Percentiles rank a stretch among this genome's conserved stretches.
Conservation (phyloP, 2,888 invertebrate species). For the Brachylomia viminalis region DNA sequence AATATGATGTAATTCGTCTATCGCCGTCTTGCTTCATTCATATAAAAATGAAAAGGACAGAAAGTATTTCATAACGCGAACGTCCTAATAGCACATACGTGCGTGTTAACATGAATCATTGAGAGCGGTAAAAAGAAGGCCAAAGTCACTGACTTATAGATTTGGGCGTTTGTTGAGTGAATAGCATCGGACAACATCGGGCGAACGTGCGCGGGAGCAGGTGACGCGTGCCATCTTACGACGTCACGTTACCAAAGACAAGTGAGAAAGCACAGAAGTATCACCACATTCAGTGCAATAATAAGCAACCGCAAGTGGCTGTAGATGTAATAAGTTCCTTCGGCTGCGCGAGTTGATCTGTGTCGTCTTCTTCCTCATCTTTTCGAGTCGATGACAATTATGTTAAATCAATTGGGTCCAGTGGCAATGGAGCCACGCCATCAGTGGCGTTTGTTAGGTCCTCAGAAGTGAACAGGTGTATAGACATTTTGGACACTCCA, state of each 20-base stretch:
- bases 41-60: conserved; percentile 3
- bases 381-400: no score
- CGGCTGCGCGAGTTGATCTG: no score
- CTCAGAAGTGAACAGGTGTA: no score
- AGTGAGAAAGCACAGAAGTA: conserved; percentile 3
- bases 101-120: conserved; percentile 8
- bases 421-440: no score
- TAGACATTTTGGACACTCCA: no score
- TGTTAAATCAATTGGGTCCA: no score
- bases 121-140: conserved; percentile 18
- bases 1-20: not conserved
- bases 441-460: no score
- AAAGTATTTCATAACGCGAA: not conserved
- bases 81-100: not conserved
- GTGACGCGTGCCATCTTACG: conserved; percentile 42
- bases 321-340: no score
- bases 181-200: conserved; percentile 15
- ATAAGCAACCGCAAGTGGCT: no score
- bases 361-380: no score
- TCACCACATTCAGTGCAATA: not conserved
- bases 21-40: not conserved
- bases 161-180: conserved; percentile 10
- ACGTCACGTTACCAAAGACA: not conserved
- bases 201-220: conserved; percentile 51
- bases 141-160: conserved; percentile 10